Conservation (phyloP, 2,888 invertebrate species). For the Tanypteryx hageni region DNA sequence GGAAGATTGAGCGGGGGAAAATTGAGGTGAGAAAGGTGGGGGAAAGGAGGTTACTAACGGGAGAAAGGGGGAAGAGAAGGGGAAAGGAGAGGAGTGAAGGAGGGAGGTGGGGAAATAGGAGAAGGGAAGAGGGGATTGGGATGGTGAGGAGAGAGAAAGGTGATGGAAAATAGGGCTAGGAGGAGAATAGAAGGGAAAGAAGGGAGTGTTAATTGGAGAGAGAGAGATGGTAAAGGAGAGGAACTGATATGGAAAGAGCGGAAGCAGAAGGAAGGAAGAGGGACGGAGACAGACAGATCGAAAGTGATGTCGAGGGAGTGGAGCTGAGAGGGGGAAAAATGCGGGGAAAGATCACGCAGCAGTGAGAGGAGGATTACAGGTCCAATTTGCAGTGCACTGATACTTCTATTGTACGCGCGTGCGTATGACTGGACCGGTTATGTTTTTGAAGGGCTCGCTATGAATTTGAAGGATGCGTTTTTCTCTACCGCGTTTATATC, state of each 20-base stretch:
- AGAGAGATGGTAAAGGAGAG: background rate
- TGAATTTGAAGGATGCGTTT: too few relatives aligned
- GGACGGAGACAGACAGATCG: background rate
- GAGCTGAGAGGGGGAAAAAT: too few relatives aligned
- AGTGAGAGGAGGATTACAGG: too few relatives aligned
- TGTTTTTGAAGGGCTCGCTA: too few relatives aligned
- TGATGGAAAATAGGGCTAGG: background rate
- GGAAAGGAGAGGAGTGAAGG: background rate
- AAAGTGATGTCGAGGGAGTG: background rate
- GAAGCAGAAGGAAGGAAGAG: background rate
- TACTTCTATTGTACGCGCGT: too few relatives aligned
- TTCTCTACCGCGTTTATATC: too few relatives aligned
- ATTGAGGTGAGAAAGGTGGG: background rate
- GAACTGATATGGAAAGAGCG: background rate
- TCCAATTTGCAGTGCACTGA: too few relatives aligned
- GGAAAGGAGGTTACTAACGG: background rate
- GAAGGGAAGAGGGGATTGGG: background rate
- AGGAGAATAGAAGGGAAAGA: background rate
- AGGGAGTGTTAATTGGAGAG: background rate
- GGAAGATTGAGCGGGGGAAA: background rate
- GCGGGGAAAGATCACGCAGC: too few relatives aligned
- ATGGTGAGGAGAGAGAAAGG: background rate
- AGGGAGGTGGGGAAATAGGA: background rate
- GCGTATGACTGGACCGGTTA: too few relatives aligned
- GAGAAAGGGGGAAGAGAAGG: background rate